Evolutionary conservation across 2,888 invertebrate species (phyloP).

Genomic region (Tricholauxania praeusta): DNA sequence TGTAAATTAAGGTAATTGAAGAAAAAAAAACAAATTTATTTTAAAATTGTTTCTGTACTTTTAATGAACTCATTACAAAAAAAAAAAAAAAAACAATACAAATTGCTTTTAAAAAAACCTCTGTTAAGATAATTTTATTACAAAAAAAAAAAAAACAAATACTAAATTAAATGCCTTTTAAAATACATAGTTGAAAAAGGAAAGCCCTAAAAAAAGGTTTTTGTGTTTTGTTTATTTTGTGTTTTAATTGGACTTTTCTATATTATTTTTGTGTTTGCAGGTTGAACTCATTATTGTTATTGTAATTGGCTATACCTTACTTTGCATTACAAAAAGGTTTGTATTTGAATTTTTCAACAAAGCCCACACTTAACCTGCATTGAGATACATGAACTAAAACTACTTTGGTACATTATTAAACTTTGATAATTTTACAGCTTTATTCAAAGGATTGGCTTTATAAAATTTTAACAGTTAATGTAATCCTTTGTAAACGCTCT

Average conservation of each 20-base stretch:
- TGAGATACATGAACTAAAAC: too few species aligned
- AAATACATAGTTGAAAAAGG: conserved; percentile 19
- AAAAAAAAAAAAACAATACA: conserved; percentile 32
- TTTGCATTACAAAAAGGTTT: conserved; percentile 2
- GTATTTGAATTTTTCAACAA: conserved; percentile 3
- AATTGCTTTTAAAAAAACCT: conserved; percentile 21
- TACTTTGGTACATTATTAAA: too few species aligned
- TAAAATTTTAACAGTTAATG: too few species aligned
- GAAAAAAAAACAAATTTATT: conserved; percentile 3
- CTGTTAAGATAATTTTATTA: conserved; percentile 17
- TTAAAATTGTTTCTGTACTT: background rate
- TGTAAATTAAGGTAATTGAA: background rate
- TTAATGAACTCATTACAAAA: conserved; percentile 2
- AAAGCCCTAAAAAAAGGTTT: conserved; percentile 29
- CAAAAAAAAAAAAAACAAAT: conserved; percentile 29
- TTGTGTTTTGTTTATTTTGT: conserved; percentile 34
- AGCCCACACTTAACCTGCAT: background rate
- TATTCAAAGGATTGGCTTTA: too few species aligned
- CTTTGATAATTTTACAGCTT: too few species aligned
- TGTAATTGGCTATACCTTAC: background rate
- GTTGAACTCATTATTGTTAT: background rate
- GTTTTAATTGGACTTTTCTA: conserved; percentile 22
- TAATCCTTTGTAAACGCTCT: too few species aligned
- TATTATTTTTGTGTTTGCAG: background rate
- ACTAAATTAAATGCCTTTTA: conserved; percentile 19